Evolutionary conservation across 2,888 invertebrate genomes (phyloP).

Genomic region (Sphinx pinastri): DNA sequence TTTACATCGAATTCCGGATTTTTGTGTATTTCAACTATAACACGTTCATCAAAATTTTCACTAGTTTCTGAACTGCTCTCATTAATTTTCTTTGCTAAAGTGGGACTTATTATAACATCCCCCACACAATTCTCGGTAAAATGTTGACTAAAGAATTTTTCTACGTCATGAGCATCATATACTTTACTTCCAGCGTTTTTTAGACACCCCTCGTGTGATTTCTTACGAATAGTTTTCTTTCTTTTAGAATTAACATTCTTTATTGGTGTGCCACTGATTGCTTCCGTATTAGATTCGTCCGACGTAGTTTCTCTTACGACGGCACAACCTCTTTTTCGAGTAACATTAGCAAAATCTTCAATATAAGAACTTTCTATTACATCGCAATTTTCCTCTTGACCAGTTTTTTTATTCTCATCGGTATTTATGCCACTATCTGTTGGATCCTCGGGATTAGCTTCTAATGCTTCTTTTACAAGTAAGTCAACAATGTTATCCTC

Average conservation of each 20-base stretch:
- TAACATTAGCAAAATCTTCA: slow-evolving; percentile 31
- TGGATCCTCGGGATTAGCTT: slow-evolving; percentile 35
- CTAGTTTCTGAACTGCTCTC: slow-evolving; percentile 60
- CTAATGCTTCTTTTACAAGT: slow-evolving; percentile 60
- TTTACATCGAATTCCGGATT: slow-evolving; percentile 41
- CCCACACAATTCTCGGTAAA: slow-evolving; percentile 47
- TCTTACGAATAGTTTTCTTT: slow-evolving; percentile 35
- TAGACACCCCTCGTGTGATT: slow-evolving; percentile 30
- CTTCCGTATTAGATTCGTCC: slow-evolving; percentile 65
- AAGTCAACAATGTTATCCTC: slow-evolving; percentile 58
- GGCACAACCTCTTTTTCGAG: slow-evolving; percentile 35
- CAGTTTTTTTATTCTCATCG: slow-evolving; percentile 42
- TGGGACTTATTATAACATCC: slow-evolving; percentile 58
- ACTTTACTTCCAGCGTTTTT: slow-evolving; percentile 30
- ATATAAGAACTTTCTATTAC: slow-evolving; percentile 48
- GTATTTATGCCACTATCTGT: slow-evolving; percentile 51
- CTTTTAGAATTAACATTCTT: slow-evolving; percentile 47
- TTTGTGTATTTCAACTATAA: slow-evolving; percentile 37
- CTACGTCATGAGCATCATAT: slow-evolving; percentile 51
- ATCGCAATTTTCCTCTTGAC: slow-evolving; percentile 42
- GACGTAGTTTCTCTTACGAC: slow-evolving; percentile 54
- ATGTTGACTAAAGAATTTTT: slow-evolving; percentile 65
- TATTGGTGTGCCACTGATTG: slow-evolving; percentile 52
- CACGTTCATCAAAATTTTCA: slow-evolving; percentile 49
- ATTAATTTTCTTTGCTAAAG: slow-evolving; percentile 63